phyloP scores from a whole-genome alignment of 1,140 invertebrate species.

The Limonius californicus region DNA sequence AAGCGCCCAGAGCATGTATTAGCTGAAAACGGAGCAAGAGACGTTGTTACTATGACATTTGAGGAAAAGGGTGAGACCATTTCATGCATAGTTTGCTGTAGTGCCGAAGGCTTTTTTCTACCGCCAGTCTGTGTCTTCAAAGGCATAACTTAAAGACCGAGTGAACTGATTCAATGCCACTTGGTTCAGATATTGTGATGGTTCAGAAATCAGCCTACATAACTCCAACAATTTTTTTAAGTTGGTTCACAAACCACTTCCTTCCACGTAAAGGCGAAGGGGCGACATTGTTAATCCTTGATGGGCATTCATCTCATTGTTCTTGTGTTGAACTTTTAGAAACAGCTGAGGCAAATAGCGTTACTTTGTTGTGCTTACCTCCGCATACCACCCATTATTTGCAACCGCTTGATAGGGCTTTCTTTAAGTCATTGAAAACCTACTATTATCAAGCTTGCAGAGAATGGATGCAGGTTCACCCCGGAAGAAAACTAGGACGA shows the following conservation, averaged over 20 bases:
- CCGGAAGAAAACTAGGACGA: constrained; percentile 15
- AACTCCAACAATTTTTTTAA: constrained; percentile 10
- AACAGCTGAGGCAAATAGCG: constrained; percentile 22
- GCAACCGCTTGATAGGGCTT: constrained; percentile 12
- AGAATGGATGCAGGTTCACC: constrained; percentile 17
- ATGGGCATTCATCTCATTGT: constrained; percentile 20
- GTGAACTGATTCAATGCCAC: constrained; percentile 16
- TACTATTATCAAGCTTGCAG: constrained; percentile 19
- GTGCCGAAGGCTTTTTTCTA: constrained; percentile 28
- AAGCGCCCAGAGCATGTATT: constrained; percentile 27
- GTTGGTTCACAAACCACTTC: constrained; percentile 10
- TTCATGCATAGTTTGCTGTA: constrained; percentile 30
- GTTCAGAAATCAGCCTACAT: constrained; percentile 15
- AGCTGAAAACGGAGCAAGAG: constrained; percentile 27
- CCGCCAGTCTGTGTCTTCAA: constrained; percentile 27
- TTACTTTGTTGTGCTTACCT: constrained; percentile 16
- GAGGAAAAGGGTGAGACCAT: constrained; percentile 31
- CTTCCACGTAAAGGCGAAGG: constrained; percentile 15
- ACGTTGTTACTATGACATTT: constrained; percentile 27
- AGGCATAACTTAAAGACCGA: constrained; percentile 23
- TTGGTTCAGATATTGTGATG: constrained; percentile 16
- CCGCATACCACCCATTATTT: constrained; percentile 12
- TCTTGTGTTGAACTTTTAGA: constrained; percentile 17
- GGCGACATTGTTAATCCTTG: constrained; percentile 16
- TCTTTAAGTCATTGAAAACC: constrained; percentile 19